Percentiles rank a stretch among this genome's conserved stretches.
phyloP scores from a whole-genome alignment of 2,113 vertebrate species.

The Ceratotherium simum region DNA sequence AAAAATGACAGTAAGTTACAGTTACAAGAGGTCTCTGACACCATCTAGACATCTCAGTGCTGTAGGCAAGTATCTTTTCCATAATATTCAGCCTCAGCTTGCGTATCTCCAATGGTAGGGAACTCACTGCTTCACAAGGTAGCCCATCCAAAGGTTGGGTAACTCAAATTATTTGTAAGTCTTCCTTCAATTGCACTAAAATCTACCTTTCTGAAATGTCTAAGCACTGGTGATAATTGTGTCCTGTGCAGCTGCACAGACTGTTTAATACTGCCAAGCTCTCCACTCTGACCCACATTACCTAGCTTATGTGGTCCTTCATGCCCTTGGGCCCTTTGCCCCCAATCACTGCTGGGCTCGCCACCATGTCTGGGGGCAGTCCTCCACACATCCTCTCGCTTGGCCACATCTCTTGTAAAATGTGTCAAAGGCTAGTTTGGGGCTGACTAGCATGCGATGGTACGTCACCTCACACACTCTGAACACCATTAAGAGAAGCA shows the following conservation, averaged over 20 bases:
- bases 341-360: too few relatives aligned
- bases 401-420: neutral
- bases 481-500: neutral
- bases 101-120: neutral
- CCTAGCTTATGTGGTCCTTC: neutral
- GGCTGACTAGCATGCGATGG: neutral
- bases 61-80: neutral
- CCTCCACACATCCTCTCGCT: neutral
- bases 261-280: neutral
- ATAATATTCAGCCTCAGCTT: neutral
- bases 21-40: neutral
- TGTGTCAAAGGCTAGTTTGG: neutral
- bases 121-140: neutral
- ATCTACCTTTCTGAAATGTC: neutral
- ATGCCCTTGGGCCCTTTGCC: too few relatives aligned
- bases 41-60: neutral
- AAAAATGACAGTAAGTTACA: neutral
- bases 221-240: neutral
- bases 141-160: neutral
- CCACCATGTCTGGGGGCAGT: too few relatives aligned
- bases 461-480: neutral
- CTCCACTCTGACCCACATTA: fast-evolving
- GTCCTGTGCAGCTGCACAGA: neutral
- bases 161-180: neutral
- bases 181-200: neutral